Base-by-base conservation (phyloP, 2,888 invertebrate species). In the Vesta saturnalis region DNA sequence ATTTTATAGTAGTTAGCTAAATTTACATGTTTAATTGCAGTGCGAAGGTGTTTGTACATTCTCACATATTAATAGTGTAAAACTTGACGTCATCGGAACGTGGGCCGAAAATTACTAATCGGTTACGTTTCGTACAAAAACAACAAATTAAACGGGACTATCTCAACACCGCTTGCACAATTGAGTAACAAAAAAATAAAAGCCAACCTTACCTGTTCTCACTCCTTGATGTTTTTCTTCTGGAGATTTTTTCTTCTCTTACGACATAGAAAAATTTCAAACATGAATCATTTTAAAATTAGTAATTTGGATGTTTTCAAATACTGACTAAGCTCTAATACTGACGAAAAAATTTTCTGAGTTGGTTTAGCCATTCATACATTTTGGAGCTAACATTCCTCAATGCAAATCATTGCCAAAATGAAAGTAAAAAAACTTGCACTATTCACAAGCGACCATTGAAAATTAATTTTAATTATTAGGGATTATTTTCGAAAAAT, bases 31-130 rank as follows among this genome's bases (percentile, higher is more conserved):
- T 19, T 52, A 52, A 52, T 52, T 52, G 21, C 18, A 19, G 21
- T 52, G 52, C 19, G 52, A 52, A 52, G 52, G 52, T 52, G 52
- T 52, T 16, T 15, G 8, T 18, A 52, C 52, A 52, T 52, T 52
- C 52, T 52, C n/a, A 2, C 18, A 52, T 19, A 52, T 52, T 52
- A 52, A 19, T 52, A 18, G n/a, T 19, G 19, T 52, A 52, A 52
- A 52, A 52, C 52, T 47, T 47, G 47, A 52, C 52, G 52, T 18
- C 52, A 52, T 19, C n/a, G 52, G n/a, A 19, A 19, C 52, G 52
- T 52, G 52, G 52, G 52, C 10, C 18, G 52, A 52, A 19, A 39
- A 39, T 39, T 39, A 23, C 23, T 23, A 23, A 23, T 23, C 23
- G 23, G 23, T 15, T 47, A 52, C 19, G 18, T 19, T 52, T 19